Conservation (phyloP, 2,797 vertebrate genomes). For the Nannoperca obscura region DNA sequence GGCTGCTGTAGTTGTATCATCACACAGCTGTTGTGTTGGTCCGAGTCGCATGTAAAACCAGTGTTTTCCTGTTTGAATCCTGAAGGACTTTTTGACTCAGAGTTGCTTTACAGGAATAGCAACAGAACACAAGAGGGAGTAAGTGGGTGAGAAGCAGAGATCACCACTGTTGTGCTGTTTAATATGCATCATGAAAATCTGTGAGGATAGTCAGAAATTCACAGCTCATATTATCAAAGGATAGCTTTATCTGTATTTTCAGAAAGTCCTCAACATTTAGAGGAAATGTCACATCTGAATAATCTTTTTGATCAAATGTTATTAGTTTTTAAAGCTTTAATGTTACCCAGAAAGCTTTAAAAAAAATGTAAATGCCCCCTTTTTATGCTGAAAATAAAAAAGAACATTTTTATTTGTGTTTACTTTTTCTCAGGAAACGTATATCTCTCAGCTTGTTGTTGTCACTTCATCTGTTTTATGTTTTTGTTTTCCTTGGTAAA, state of each 20-base stretch:
- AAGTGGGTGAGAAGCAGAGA: conserved; percentile 78
- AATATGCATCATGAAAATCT: conserved; percentile 74
- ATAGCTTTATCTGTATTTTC: conserved; percentile 23
- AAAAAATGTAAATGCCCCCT: not conserved
- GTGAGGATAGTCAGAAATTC: conserved; percentile 63
- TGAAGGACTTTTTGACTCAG: conserved; percentile 70
- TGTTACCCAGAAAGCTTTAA: not conserved
- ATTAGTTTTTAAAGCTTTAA: not conserved
- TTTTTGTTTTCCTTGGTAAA: not conserved
- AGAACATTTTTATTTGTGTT: not conserved
- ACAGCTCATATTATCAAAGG: conserved; percentile 50
- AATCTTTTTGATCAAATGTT: conserved; percentile 8
- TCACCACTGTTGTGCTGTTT: conserved; percentile 65
- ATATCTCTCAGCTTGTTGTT: not conserved
- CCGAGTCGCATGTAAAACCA: conserved; percentile 12
- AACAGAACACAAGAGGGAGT: conserved; percentile 76
- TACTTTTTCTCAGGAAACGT: not conserved
- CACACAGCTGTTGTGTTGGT: not conserved
- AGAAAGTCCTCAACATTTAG: conserved; percentile 19
- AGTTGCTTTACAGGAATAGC: conserved; percentile 71
- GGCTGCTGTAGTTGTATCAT: conserved; percentile 14
- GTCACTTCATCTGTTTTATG: too few species aligned
- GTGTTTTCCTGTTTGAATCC: conserved; percentile 49
- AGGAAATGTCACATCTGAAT: conserved; percentile 43
- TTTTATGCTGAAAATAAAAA: not conserved